phyloP scores from a whole-genome alignment of 2,797 vertebrate species.

The Sylvilagus floridanus region DNA sequence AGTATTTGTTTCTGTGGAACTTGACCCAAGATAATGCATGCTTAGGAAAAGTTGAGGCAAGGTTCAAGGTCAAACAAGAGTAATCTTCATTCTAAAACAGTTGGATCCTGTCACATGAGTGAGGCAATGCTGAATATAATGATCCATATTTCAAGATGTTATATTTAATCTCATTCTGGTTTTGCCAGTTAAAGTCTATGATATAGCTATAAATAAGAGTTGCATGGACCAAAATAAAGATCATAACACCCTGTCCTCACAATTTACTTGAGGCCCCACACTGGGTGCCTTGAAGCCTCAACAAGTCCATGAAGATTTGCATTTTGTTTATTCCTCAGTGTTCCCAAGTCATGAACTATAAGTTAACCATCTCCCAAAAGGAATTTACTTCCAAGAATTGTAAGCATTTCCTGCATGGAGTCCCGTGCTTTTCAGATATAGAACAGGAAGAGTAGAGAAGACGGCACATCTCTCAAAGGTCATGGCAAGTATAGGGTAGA shows the following conservation, averaged over 20 bases:
- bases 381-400: neutral
- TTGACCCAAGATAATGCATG: neutral
- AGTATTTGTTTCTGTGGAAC: neutral
- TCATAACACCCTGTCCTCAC: neutral
- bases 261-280: neutral
- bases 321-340: neutral
- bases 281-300: neutral
- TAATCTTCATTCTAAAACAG: neutral
- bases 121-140: neutral
- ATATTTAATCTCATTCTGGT: neutral
- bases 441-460: neutral
- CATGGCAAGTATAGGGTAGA: neutral
- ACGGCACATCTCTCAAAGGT: neutral
- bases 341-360: neutral
- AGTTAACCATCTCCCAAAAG: neutral
- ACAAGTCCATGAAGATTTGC: neutral
- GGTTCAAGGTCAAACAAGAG: neutral
- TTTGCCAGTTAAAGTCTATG: neutral
- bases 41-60: neutral
- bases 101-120: neutral
- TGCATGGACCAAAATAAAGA: neutral
- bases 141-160: neutral
- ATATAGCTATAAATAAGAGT: neutral
- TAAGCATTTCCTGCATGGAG: neutral
- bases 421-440: neutral